These are phyloP conservation scores for Eupithecia inturbata DNA, from an alignment of 2,888 invertebrate species.

Conservation along the genomic window DNA sequence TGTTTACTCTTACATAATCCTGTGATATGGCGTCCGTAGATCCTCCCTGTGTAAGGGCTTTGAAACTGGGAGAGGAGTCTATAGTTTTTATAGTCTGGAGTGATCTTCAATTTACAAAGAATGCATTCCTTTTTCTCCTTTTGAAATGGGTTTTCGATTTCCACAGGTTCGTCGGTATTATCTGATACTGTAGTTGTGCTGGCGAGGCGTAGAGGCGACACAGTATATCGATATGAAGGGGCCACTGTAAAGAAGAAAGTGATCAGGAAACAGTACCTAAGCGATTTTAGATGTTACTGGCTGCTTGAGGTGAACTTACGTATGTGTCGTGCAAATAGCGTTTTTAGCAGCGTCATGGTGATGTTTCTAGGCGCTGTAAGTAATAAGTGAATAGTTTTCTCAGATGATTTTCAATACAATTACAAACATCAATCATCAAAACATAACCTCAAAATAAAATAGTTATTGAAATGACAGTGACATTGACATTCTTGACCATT, in stretches of 20 bases:
- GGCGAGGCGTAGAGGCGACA: constrained; percentile 50
- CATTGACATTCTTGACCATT: background rate
- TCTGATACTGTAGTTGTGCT: constrained; percentile 29
- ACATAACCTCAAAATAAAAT: constrained; percentile 11
- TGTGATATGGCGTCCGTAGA: constrained; percentile 96
- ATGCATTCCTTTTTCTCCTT: constrained; percentile 90
- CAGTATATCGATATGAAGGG: constrained; percentile 51
- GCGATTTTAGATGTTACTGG: background rate
- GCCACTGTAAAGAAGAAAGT: constrained; percentile 57
- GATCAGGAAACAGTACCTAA: background rate
- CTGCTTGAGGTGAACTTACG: constrained; percentile 50
- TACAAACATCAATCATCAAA: constrained; percentile 1
- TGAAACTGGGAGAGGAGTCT: constrained; percentile 97
- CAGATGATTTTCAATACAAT: background rate
- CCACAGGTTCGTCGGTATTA: constrained; percentile 75
- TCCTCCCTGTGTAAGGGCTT: constrained; percentile 96
- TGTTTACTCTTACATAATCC: constrained; percentile 95
- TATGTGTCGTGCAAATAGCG: constrained; percentile 55
- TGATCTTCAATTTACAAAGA: constrained; percentile 92
- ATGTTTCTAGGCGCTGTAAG: background rate
- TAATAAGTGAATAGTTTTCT: background rate
- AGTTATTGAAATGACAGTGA: background rate
- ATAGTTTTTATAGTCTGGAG: constrained; percentile 95
- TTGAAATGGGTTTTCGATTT: constrained; percentile 92
- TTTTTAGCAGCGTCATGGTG: constrained; percentile 62